phyloP scores from a whole-genome alignment of 2,113 vertebrate species.

The Tamias sibiricus region DNA sequence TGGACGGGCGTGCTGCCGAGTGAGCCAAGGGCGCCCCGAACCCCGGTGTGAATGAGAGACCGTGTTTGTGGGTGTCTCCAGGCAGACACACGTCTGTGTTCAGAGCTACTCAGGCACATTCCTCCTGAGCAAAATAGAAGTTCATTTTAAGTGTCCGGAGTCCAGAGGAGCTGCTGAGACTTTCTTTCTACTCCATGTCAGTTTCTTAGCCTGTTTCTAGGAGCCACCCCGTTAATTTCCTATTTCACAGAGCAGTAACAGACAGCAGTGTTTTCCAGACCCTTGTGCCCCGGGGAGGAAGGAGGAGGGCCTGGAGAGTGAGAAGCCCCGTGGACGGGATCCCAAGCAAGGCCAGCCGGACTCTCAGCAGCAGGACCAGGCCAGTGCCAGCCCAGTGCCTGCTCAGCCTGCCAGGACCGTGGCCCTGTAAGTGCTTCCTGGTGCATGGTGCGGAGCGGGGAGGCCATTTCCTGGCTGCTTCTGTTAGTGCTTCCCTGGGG shows the following conservation, averaged over 20 bases:
- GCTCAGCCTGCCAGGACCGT: conserved; percentile 85
- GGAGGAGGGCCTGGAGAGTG: conserved; percentile 83
- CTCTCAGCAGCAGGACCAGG: conserved; percentile 82
- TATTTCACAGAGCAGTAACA: neutral
- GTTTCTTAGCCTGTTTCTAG: neutral
- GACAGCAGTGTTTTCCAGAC: conserved; percentile 84
- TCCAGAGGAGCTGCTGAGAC: neutral
- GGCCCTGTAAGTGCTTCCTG: conserved; percentile 83
- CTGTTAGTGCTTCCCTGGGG: neutral
- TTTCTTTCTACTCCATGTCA: neutral
- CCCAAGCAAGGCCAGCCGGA: conserved; percentile 85
- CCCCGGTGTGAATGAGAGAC: neutral
- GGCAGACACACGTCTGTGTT: rapidly evolving
- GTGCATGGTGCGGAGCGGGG: too few relatives aligned
- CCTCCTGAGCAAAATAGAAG: neutral
- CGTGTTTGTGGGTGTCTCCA: neutral
- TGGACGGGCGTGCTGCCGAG: neutral
- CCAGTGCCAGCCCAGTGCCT: conserved; percentile 79
- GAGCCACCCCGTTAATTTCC: neutral
- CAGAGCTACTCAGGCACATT: neutral
- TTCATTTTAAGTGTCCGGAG: neutral
- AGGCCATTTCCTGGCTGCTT: neutral
- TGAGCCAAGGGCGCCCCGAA: neutral
- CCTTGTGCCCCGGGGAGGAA: conserved; percentile 81
- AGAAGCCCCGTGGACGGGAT: conserved; percentile 78